A percentile compares a stretch with the other conserved stretches of the same genome.
Evolutionary conservation across 2,797 vertebrate genomes (phyloP).

Genomic region (Lepilemur ruficaudatus): DNA sequence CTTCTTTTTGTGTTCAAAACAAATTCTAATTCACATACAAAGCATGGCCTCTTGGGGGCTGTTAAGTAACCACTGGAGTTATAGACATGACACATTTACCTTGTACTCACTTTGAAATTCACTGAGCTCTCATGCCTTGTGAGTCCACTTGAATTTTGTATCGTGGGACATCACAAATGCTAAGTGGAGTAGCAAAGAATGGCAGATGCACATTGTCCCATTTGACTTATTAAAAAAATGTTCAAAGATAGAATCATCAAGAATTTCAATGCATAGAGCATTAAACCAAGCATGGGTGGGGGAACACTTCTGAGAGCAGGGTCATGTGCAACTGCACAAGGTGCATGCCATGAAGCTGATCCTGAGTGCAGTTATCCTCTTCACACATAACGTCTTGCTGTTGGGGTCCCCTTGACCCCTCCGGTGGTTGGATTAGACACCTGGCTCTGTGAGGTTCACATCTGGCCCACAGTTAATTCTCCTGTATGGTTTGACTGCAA

Average conservation of each 20-base stretch:
- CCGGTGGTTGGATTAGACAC: background rate
- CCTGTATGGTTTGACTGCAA: background rate
- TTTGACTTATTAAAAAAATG: background rate
- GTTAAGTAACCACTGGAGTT: background rate
- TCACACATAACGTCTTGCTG: background rate
- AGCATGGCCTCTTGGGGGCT: background rate
- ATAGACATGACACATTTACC: background rate
- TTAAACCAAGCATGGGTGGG: background rate
- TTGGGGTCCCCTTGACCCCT: background rate
- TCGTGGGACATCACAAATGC: background rate
- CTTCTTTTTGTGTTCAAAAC: background rate
- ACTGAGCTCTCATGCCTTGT: background rate
- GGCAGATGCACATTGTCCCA: background rate
- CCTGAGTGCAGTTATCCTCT: background rate
- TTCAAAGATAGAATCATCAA: background rate
- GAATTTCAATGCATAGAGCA: background rate
- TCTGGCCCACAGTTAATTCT: background rate
- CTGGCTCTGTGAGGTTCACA: background rate
- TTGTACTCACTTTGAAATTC: background rate
- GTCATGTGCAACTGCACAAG: background rate
- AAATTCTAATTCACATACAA: background rate
- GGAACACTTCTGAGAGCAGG: background rate
- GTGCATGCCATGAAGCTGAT: accelerated
- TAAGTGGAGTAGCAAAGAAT: background rate
- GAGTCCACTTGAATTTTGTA: background rate